Base-by-base conservation (phyloP, 1,140 invertebrate species). In the Drosophila insularis region DNA sequence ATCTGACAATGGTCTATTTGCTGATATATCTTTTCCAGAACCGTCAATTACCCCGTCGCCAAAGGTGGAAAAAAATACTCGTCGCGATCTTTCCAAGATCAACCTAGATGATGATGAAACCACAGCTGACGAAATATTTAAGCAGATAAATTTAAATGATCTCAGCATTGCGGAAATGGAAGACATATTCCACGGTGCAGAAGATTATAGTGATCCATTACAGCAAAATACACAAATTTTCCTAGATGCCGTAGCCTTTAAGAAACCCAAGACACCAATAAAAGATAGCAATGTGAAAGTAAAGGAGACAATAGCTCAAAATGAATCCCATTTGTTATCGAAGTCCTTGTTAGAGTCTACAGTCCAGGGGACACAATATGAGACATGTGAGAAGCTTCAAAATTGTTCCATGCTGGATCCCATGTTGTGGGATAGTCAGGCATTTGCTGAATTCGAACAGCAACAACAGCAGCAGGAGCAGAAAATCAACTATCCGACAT, bases 341-440 rank as follows among this genome's bases (percentile, higher is more conserved):
- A 87, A 79, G 13, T 87, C 82, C 0, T 35, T 87, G n/a, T 19
- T 81, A 1, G 78, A 91, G 8, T 62, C 79, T 21, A 72, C 76
- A 37, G 69, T 91, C 27, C 63, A 69, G n/a, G 90, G 89, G 37
- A 77, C 78, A 0, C 90, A 91, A 39, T 91, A 91, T 60, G 74
- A 74, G 37, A 91, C 84, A 27, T 65, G 63, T 21, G 73, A 89
- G 23, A 62, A 71, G 17, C 54, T 79, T 0, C 68, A 46, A 7
- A 78, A 77, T 54, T 67, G 60, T 13, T 80, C 72, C 6, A 75
- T 76, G 50, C 63, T 91, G 1, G 69, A 79, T 31, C 61, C 77
- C 0, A 27, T 74, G 1, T 79, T 86, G 31, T 91, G 89, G 90
- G 78, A 90, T 40, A 70, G 80, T 0, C 89, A 91, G 37, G 77